Percentiles rank a stretch among this genome's conserved stretches.
Evolutionary conservation across 2,113 vertebrate species (phyloP).

Genomic region (Caretta caretta): DNA sequence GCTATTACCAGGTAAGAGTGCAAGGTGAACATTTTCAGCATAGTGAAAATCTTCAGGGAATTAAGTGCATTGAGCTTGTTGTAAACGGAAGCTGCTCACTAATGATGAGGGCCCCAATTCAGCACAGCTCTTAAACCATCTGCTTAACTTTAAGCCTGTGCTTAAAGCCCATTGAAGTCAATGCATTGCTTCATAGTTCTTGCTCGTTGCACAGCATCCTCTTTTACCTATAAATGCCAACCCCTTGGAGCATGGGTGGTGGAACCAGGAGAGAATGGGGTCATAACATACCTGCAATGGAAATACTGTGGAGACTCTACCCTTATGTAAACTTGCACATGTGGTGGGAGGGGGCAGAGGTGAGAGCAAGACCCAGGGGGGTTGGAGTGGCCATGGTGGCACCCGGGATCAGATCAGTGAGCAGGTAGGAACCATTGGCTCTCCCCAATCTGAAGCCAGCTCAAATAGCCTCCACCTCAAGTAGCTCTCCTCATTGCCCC

Average conservation of each 20-base stretch:
- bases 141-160: not conserved
- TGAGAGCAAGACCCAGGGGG: not conserved
- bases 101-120: not conserved
- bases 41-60: not conserved
- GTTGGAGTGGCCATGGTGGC: not conserved
- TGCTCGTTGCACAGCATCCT: accelerated
- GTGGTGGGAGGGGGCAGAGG: not conserved
- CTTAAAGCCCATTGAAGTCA: not conserved
- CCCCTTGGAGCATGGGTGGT: not conserved
- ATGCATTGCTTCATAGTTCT: not conserved
- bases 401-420: not conserved
- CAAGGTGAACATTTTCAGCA: not conserved
- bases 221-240: not conserved
- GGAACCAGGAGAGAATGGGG: not conserved
- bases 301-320: too few relatives aligned
- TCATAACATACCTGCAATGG: too few relatives aligned
- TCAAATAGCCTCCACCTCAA: too few relatives aligned
- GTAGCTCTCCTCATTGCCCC: too few relatives aligned
- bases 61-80: not conserved
- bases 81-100: conserved; percentile 12
- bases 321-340: not conserved
- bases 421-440: not conserved
- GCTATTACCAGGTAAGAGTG: conserved; percentile 35
- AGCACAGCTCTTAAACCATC: not conserved
- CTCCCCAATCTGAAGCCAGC: too few relatives aligned